A percentile compares a stretch with the other conserved stretches of the same genome.
Evolutionary conservation across 2,888 invertebrate genomes (phyloP).

Genomic region (Stenodema calcarata): DNA sequence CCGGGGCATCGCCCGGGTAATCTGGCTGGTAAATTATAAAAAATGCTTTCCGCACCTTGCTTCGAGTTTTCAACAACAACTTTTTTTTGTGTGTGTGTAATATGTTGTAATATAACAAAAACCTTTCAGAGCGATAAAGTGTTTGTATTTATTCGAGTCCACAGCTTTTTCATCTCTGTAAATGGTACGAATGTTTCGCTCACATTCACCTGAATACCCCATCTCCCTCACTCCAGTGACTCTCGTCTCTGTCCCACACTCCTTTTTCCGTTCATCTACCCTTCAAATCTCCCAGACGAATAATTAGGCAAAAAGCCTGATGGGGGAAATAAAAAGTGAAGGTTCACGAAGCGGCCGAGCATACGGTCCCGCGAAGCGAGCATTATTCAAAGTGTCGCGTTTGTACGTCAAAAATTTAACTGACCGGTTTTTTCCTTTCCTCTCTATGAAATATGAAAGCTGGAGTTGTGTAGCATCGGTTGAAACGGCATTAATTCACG

Average conservation of each 20-base stretch:
- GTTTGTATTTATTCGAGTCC: neutral
- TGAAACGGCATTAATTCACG: neutral
- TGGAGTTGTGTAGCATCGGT: neutral
- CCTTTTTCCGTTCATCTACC: neutral
- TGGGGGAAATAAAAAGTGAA: neutral
- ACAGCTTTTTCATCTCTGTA: neutral
- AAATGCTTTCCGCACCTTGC: no score
- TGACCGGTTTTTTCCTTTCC: neutral
- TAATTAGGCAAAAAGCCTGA: neutral
- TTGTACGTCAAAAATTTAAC: conserved; percentile 14
- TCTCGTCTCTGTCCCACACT: neutral
- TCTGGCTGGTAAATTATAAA: no score
- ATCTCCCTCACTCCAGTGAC: neutral
- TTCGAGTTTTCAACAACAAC: no score
- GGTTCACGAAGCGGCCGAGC: neutral
- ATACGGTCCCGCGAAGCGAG: neutral
- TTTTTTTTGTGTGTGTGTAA: no score
- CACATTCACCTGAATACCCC: neutral
- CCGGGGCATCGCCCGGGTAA: no score
- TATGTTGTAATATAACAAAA: no score
- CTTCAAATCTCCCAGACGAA: neutral
- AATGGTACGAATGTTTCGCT: neutral
- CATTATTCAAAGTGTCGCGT: conserved; percentile 14
- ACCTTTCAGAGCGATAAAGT: no score
- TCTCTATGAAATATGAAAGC: neutral